Percentiles rank a stretch among this genome's conserved stretches.
phyloP scores from a whole-genome alignment of 2,888 invertebrate species.

The Aquatica leii region DNA sequence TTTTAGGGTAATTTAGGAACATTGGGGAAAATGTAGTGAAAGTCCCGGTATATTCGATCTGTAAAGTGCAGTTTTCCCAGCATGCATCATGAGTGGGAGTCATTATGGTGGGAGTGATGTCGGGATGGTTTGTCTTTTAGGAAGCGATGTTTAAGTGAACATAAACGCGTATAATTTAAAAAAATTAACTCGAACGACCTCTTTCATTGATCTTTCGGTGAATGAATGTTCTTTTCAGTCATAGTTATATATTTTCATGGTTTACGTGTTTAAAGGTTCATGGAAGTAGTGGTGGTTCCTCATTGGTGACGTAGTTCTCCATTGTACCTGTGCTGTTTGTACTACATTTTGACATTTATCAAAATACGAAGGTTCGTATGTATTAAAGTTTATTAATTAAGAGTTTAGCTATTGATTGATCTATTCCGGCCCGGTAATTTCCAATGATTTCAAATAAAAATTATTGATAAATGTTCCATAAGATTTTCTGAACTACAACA shows the following conservation, averaged over 20 bases:
- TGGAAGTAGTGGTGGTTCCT: slow-evolving; percentile 51
- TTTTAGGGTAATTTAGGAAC: too few species aligned
- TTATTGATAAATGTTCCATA: too few species aligned
- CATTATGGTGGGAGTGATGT: slow-evolving; percentile 53
- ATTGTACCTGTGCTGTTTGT: slow-evolving; percentile 59
- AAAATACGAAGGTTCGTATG: slow-evolving; percentile 54
- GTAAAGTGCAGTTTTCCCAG: slow-evolving; percentile 52
- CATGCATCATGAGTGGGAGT: slow-evolving; percentile 59
- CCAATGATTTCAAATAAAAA: too few species aligned
- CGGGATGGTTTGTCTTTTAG: slow-evolving; percentile 51
- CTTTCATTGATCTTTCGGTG: slow-evolving; percentile 23
- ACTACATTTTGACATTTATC: slow-evolving; percentile 50
- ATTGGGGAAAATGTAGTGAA: slow-evolving; percentile 18
- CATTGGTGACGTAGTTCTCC: slow-evolving; percentile 61
- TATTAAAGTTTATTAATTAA: background rate
- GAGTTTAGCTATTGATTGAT: too few species aligned
- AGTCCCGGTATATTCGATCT: slow-evolving; percentile 45
- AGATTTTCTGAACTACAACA: slow-evolving; percentile 30
- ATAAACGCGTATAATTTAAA: slow-evolving; percentile 28
- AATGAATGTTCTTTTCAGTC: slow-evolving; percentile 40
- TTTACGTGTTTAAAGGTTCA: slow-evolving; percentile 23
- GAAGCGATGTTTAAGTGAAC: slow-evolving; percentile 47
- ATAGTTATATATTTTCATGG: slow-evolving; percentile 41
- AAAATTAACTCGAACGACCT: slow-evolving; percentile 26
- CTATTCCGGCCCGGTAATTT: too few species aligned